Evolutionary conservation across 2,888 invertebrate species (phyloP).

Genomic region (Mechanitis mazaeus): DNA sequence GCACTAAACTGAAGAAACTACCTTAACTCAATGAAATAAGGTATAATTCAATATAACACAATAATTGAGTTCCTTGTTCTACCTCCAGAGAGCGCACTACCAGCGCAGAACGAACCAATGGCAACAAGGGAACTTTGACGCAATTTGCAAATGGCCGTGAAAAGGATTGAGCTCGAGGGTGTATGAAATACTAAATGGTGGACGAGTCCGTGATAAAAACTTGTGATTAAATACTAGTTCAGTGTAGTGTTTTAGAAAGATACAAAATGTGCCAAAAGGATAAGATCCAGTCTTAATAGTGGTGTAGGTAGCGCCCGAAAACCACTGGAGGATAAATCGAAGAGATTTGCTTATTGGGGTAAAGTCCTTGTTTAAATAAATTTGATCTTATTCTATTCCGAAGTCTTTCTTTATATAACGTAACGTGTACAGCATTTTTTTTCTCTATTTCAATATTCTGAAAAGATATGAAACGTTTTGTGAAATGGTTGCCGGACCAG

Average conservation of each 20-base stretch:
- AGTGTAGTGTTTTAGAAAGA: slow-evolving; percentile 66
- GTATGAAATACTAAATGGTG: slow-evolving; percentile 71
- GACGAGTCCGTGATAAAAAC: slow-evolving; percentile 65
- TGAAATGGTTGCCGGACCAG: slow-evolving; percentile 38
- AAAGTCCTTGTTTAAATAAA: slow-evolving; percentile 56
- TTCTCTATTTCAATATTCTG: not conserved
- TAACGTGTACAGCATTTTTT: not conserved
- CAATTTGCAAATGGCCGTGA: slow-evolving; percentile 78
- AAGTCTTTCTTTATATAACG: not conserved
- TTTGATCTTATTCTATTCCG: slow-evolving; percentile 17
- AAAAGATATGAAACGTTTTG: slow-evolving; percentile 21
- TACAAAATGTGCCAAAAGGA: slow-evolving; percentile 76
- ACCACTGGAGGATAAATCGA: slow-evolving; percentile 66
- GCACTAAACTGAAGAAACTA: slow-evolving; percentile 19
- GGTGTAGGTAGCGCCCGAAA: slow-evolving; percentile 65
- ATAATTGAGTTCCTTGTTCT: slow-evolving; percentile 38
- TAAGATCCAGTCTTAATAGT: slow-evolving; percentile 73
- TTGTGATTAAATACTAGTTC: slow-evolving; percentile 58
- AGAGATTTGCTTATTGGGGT: slow-evolving; percentile 71
- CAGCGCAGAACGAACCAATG: slow-evolving; percentile 70
- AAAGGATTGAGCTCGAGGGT: slow-evolving; percentile 72
- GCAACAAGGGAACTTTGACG: slow-evolving; percentile 70
- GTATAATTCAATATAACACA: slow-evolving; percentile 34
- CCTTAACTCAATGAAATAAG: slow-evolving; percentile 20
- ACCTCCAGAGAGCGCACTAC: slow-evolving; percentile 57